Evolutionary conservation across 1,140 invertebrate species (phyloP).

Genomic region (Eufriesea mexicana): DNA sequence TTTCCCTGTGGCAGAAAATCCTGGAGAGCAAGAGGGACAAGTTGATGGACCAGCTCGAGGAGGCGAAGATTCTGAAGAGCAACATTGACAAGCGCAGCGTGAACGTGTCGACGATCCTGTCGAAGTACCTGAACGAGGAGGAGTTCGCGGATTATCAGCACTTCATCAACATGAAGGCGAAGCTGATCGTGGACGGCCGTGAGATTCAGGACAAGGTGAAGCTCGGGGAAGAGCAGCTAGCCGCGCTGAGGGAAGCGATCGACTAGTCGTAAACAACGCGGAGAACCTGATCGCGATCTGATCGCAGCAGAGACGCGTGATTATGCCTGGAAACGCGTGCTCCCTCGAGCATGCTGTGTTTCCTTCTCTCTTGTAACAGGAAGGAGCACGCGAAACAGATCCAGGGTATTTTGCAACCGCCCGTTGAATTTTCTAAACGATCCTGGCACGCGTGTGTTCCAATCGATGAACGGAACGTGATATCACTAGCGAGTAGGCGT

Average conservation of each 20-base stretch:
- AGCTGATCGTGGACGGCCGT: slow-evolving; percentile 91
- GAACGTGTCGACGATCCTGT: slow-evolving; percentile 89
- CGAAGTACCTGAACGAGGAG: slow-evolving; percentile 88
- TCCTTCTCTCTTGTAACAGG: not conserved
- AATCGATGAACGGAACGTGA: slow-evolving; percentile 42
- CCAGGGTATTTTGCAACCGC: not conserved
- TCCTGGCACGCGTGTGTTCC: not conserved
- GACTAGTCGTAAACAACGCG: slow-evolving; percentile 73
- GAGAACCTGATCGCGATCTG: slow-evolving; percentile 29
- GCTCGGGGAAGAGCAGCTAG: slow-evolving; percentile 92
- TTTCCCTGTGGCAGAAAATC: slow-evolving; percentile 84
- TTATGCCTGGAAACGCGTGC: not conserved
- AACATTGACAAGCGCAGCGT: slow-evolving; percentile 91
- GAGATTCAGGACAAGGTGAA: slow-evolving; percentile 95
- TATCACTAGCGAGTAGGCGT: slow-evolving; percentile 3
- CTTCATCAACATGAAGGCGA: slow-evolving; percentile 96
- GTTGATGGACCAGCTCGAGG: slow-evolving; percentile 90
- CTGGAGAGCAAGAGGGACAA: slow-evolving; percentile 91
- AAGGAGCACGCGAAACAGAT: not conserved
- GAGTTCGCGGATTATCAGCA: slow-evolving; percentile 93
- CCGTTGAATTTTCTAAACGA: slow-evolving; percentile 1
- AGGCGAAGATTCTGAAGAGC: slow-evolving; percentile 92
- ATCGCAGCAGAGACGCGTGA: slow-evolving; percentile 9
- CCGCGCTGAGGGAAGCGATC: slow-evolving; percentile 88
- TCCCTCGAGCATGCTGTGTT: not conserved